Percentiles rank a stretch among this genome's conserved stretches.
phyloP scores from a whole-genome alignment of 2,888 invertebrate species.

The Nebria brevicollis region DNA sequence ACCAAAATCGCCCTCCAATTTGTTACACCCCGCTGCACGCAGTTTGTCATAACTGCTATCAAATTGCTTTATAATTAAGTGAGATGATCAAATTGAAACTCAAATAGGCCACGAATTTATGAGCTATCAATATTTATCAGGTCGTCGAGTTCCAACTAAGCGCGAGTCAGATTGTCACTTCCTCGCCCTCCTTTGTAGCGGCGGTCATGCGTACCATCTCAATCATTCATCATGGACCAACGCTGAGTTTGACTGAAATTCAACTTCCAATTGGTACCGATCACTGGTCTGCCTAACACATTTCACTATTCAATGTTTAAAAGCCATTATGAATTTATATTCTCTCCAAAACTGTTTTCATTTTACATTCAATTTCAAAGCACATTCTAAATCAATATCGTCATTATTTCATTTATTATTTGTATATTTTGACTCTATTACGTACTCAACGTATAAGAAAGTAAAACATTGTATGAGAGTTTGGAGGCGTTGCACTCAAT shows the following conservation, averaged over 20 bases:
- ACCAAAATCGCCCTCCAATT: constrained; percentile 12
- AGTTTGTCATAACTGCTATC: constrained; percentile 37
- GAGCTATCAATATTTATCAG: constrained; percentile 47
- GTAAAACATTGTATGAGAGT: too few relatives aligned
- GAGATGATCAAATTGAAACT: constrained; percentile 41
- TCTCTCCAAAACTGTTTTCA: too few relatives aligned
- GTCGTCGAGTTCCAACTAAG: constrained; percentile 12
- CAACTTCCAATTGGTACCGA: constrained; percentile 9
- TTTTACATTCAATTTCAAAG: too few relatives aligned
- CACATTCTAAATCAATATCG: too few relatives aligned
- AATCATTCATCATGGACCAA: constrained; percentile 28
- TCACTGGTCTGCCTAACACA: neutral
- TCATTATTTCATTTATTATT: too few relatives aligned
- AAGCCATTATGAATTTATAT: too few relatives aligned
- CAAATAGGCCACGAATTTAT: constrained; percentile 43
- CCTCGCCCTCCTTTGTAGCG: constrained; percentile 19
- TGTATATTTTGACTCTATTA: too few relatives aligned
- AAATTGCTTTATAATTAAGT: constrained; percentile 45
- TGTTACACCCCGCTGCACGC: neutral
- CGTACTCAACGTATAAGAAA: too few relatives aligned
- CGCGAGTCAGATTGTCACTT: constrained; percentile 3
- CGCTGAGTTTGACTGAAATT: constrained; percentile 8
- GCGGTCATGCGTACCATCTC: constrained; percentile 33
- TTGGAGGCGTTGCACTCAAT: too few relatives aligned
- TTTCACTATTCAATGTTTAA: too few relatives aligned